Percentiles rank a stretch among this genome's conserved stretches.
Evolutionary conservation across 1,140 invertebrate genomes (phyloP).

Genomic region (Brachionus sp.): DNA sequence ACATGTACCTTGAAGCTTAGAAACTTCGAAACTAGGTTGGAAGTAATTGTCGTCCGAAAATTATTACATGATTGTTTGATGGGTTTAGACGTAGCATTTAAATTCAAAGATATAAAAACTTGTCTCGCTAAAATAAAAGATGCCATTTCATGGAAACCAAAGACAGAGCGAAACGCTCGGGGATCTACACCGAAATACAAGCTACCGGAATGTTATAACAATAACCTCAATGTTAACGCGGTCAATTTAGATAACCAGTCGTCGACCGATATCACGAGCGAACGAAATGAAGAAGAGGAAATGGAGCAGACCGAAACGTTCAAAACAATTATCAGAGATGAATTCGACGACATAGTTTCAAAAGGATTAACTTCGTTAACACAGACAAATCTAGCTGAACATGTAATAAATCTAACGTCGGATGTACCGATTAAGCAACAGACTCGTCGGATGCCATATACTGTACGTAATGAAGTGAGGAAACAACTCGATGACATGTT

Average conservation of each 20-base stretch:
- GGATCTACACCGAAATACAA: not conserved
- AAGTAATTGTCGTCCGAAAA: not conserved
- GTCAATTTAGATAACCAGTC: not conserved
- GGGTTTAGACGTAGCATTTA: too few species aligned
- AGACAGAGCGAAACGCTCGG: not conserved
- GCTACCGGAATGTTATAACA: not conserved
- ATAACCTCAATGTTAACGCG: not conserved
- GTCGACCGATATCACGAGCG: not conserved
- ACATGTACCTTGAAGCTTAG: not conserved
- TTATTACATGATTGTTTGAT: conserved; percentile 7
- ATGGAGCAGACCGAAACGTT: not conserved
- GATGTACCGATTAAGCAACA: not conserved
- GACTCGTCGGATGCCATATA: not conserved
- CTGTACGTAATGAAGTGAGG: not conserved
- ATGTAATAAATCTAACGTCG: not conserved
- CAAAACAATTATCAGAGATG: not conserved
- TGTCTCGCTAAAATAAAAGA: not conserved
- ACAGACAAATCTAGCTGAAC: not conserved
- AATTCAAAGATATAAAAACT: not conserved
- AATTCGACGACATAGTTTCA: not conserved
- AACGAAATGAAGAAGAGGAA: not conserved
- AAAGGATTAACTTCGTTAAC: not conserved
- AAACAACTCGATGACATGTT: not conserved
- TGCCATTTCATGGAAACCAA: not conserved
- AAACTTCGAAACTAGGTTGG: not conserved